phyloP scores from a whole-genome alignment of 2,113 vertebrate genomes.

The Sceloporus tristichus region DNA sequence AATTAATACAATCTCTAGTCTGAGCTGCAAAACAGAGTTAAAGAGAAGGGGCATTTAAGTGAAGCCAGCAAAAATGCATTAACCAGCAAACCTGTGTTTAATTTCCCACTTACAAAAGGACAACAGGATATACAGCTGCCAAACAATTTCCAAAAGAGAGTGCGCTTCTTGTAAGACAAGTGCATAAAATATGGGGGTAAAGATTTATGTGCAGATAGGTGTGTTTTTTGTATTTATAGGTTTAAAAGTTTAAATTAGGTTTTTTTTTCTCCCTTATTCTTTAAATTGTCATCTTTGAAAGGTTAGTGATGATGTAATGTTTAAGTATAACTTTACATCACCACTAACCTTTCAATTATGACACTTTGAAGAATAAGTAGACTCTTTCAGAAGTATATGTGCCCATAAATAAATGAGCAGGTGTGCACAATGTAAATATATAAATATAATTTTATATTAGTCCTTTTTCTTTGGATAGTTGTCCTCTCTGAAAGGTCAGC shows the following conservation, averaged over 20 bases:
- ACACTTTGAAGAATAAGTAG: slow-evolving; percentile 41
- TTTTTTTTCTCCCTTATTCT: slow-evolving; percentile 27
- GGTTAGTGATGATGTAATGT: slow-evolving; percentile 41
- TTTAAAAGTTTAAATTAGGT: slow-evolving; percentile 35
- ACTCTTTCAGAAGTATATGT: slow-evolving; percentile 29
- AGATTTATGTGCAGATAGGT: slow-evolving; percentile 20
- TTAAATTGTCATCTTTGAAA: slow-evolving; percentile 36
- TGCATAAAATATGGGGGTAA: background rate
- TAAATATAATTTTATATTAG: slow-evolving; percentile 72
- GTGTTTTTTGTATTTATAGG: slow-evolving; percentile 5
- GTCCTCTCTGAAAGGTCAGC: slow-evolving; percentile 73
- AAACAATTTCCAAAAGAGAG: background rate
- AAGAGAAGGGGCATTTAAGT: background rate
- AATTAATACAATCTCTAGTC: background rate
- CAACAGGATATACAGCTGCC: background rate
- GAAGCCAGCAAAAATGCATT: background rate
- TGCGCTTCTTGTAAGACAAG: slow-evolving; percentile 6
- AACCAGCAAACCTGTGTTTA: background rate
- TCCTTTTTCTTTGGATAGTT: slow-evolving; percentile 67
- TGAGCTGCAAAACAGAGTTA: background rate
- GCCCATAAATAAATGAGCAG: slow-evolving; percentile 51
- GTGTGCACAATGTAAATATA: slow-evolving; percentile 71
- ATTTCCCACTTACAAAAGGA: background rate
- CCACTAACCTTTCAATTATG: slow-evolving; percentile 44
- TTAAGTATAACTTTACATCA: slow-evolving; percentile 38